phyloP scores from a whole-genome alignment of 2,888 invertebrate genomes.

The Julus scanicus region DNA sequence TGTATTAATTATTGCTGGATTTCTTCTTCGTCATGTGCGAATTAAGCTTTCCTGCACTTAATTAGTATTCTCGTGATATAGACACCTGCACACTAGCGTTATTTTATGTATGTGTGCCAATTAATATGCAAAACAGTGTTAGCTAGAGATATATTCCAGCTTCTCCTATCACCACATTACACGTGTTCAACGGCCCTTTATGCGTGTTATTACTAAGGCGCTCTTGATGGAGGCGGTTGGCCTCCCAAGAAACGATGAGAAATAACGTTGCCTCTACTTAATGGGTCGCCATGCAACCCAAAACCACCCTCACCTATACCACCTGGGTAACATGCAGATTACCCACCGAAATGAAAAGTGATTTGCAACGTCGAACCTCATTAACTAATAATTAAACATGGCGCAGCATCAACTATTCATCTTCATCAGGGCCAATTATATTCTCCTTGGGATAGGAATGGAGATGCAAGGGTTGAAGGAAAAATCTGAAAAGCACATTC shows the following conservation, averaged over 20 bases:
- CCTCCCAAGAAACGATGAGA: background rate
- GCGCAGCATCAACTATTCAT: background rate
- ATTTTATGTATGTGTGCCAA: background rate
- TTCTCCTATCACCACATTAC: conserved; percentile 20
- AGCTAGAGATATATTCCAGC: background rate
- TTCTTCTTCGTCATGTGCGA: background rate
- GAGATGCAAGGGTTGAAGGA: too few species aligned
- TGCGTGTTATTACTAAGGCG: background rate
- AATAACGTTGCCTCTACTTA: background rate
- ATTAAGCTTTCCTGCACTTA: background rate
- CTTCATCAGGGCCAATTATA: conserved; percentile 34
- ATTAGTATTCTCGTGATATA: conserved; percentile 13
- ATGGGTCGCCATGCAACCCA: background rate
- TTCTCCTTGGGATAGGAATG: background rate
- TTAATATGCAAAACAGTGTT: conserved; percentile 42
- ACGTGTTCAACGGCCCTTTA: background rate
- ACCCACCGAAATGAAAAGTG: conserved; percentile 15
- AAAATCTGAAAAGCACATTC: too few species aligned
- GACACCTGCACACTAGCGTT: background rate
- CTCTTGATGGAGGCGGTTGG: too few species aligned
- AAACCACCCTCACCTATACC: background rate
- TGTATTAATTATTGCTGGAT: background rate
- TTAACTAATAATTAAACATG: conserved; percentile 34
- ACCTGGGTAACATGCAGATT: conserved; percentile 30
- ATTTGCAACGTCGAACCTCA: conserved; percentile 27